Evolutionary conservation across 2,888 invertebrate genomes (phyloP).

Genomic region (Clitarchus hookeri): DNA sequence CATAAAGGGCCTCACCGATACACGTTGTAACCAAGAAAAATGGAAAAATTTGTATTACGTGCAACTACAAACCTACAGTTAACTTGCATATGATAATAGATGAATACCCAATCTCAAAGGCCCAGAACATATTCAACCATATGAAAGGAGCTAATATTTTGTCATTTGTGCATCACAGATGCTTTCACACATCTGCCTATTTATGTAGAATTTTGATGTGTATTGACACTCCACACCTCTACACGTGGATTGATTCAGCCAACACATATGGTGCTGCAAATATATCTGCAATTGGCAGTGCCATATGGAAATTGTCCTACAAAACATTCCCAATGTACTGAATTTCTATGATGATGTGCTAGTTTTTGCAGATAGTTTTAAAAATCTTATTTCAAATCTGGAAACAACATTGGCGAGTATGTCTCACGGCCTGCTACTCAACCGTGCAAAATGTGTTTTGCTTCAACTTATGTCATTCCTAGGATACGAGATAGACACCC

Average conservation of each 20-base stretch:
- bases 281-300: slow-evolving; percentile 36
- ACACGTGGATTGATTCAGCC: too few species aligned
- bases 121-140: slow-evolving; percentile 24
- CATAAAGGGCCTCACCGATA: slow-evolving; percentile 43
- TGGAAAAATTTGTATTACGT: slow-evolving; percentile 24
- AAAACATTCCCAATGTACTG: slow-evolving; percentile 8
- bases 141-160: slow-evolving; percentile 29
- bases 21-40: too few species aligned
- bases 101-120: slow-evolving; percentile 33
- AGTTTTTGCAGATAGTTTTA: slow-evolving; percentile 5
- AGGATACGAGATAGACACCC: slow-evolving; percentile 19
- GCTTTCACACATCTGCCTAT: too few species aligned
- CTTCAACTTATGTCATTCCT: neutral
- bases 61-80: slow-evolving; percentile 43
- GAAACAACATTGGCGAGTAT: neutral
- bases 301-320: slow-evolving; percentile 23
- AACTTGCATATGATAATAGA: slow-evolving; percentile 34
- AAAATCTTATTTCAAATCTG: neutral
- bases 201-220: too few species aligned
- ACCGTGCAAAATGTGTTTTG: slow-evolving; percentile 27
- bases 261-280: too few species aligned
- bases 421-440: neutral
- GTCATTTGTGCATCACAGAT: too few species aligned
- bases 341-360: slow-evolving; percentile 23
- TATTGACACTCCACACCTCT: too few species aligned